These are phyloP conservation scores for Columba guinea DNA, from an alignment of 2,797 vertebrate genomes.

Conservation along the genomic window DNA sequence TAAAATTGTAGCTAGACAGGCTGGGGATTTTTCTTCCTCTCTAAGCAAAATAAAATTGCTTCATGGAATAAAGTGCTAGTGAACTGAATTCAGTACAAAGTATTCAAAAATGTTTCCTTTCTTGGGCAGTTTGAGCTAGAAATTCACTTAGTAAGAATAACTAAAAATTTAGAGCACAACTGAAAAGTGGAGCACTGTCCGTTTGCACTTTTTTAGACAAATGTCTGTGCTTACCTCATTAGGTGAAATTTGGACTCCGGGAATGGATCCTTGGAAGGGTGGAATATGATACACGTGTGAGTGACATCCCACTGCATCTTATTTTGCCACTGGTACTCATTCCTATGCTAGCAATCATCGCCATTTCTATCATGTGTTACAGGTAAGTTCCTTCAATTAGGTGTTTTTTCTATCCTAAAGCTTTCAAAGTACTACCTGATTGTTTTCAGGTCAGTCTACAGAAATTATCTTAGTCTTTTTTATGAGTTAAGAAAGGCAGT, in stretches of 20 bases:
- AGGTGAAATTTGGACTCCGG: slow-evolving; percentile 92
- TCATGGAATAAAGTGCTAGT: slow-evolving; percentile 7
- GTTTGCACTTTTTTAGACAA: background rate
- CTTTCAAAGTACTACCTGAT: background rate
- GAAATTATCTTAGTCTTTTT: background rate
- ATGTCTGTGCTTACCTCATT: slow-evolving; percentile 13
- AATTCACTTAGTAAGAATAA: slow-evolving; percentile 3
- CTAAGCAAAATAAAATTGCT: slow-evolving; percentile 14
- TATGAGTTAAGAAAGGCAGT: background rate
- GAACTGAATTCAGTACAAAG: slow-evolving; percentile 10
- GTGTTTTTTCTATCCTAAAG: background rate
- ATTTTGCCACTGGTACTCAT: slow-evolving; percentile 92
- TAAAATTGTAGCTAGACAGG: background rate
- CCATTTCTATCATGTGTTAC: slow-evolving; percentile 90
- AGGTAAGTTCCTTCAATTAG: slow-evolving; percentile 77
- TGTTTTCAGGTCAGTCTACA: background rate
- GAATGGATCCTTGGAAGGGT: slow-evolving; percentile 90
- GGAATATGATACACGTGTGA: slow-evolving; percentile 82
- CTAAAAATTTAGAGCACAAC: background rate
- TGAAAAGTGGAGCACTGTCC: background rate
- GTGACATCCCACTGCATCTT: slow-evolving; percentile 83
- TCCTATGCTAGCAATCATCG: slow-evolving; percentile 91
- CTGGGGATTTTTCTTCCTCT: slow-evolving; percentile 1
- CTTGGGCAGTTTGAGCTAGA: background rate
- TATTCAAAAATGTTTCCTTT: slow-evolving; percentile 22